Conservation (phyloP, 2,797 vertebrate species). For the Xenentodon cancila region DNA sequence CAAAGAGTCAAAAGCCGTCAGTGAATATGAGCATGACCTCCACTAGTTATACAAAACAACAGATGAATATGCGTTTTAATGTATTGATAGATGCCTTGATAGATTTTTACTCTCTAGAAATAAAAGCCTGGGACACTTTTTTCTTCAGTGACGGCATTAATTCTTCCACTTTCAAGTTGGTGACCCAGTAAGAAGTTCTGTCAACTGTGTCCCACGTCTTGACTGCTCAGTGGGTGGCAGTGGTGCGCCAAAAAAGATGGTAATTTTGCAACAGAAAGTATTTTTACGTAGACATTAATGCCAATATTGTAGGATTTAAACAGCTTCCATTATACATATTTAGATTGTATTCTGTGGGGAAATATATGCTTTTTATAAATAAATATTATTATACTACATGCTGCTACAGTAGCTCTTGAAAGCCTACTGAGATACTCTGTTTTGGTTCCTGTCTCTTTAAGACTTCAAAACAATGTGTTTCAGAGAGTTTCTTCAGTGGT, state of each 20-base stretch:
- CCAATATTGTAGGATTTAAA: background rate
- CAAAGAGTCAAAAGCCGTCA: slow-evolving; percentile 69
- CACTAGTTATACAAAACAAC: slow-evolving; percentile 8
- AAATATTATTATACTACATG: too few species aligned
- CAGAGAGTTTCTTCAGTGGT: too few species aligned
- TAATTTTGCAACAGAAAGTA: background rate
- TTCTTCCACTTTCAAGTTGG: background rate
- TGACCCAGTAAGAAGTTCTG: slow-evolving; percentile 4
- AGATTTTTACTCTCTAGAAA: background rate
- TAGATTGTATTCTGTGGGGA: background rate
- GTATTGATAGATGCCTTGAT: background rate
- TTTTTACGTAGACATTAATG: background rate
- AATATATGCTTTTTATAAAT: too few species aligned
- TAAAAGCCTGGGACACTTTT: background rate
- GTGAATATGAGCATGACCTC: slow-evolving; percentile 29
- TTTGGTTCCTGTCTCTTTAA: background rate
- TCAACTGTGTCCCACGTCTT: background rate
- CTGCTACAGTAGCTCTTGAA: too few species aligned
- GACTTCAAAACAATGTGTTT: too few species aligned
- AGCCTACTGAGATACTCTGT: background rate
- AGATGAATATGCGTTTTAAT: background rate
- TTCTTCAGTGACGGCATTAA: background rate
- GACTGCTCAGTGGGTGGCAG: slow-evolving; percentile 11
- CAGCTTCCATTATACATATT: background rate
- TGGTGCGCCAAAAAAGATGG: background rate